Evolutionary conservation across 2,113 vertebrate species (phyloP).

Genomic region (Ahaetulla prasina): DNA sequence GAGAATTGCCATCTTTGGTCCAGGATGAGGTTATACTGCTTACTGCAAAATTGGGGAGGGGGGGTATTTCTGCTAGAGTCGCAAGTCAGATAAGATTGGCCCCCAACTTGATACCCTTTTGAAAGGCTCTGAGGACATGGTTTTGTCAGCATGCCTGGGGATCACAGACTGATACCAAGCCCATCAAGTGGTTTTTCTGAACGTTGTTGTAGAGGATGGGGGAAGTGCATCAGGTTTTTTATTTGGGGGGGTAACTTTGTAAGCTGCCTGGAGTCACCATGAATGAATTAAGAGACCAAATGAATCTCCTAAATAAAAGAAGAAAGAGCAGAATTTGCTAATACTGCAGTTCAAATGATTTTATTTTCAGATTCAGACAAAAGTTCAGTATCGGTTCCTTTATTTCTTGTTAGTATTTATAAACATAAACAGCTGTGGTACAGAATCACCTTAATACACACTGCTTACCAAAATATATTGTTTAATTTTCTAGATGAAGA

Average conservation of each 20-base stretch:
- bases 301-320: neutral
- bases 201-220: neutral
- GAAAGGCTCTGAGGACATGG: neutral
- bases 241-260: neutral
- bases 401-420: neutral
- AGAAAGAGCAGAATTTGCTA: neutral
- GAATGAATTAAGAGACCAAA: neutral
- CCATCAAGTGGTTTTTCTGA: neutral
- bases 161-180: neutral
- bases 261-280: neutral
- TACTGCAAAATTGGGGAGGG: neutral
- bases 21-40: neutral
- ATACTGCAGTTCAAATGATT: neutral
- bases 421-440: neutral
- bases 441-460: neutral
- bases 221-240: neutral
- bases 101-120: neutral
- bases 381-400: neutral
- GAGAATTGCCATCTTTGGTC: neutral
- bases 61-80: neutral
- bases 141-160: neutral
- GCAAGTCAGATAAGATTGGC: neutral
- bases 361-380: neutral
- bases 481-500: slow-evolving; percentile 88
- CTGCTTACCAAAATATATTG: neutral